These are phyloP conservation scores for Acomys russatus DNA, from an alignment of 2,797 vertebrate species.

Conservation along the genomic window DNA sequence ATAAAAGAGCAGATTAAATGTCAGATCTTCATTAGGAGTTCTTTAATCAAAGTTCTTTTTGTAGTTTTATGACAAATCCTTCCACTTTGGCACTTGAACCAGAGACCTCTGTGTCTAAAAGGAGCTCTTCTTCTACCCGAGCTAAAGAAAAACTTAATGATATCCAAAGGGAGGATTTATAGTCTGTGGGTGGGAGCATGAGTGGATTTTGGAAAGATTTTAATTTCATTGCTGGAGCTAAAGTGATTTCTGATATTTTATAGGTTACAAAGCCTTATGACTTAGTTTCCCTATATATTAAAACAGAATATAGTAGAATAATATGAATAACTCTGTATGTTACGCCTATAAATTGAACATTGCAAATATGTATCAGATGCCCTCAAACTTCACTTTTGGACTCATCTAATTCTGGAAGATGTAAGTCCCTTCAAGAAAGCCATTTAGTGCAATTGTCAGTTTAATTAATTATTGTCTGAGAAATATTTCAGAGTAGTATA, in stretches of 20 bases:
- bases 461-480: constrained; percentile 31
- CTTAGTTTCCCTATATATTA: constrained; percentile 63
- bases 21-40: constrained; percentile 79
- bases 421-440: constrained; percentile 4
- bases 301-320: constrained; percentile 10
- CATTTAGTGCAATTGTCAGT: not conserved
- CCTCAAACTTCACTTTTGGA: not conserved
- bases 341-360: not conserved
- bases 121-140: constrained; percentile 67
- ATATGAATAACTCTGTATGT: not conserved
- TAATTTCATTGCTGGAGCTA: constrained; percentile 38
- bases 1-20: constrained; percentile 83
- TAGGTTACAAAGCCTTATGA: not conserved
- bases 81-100: constrained; percentile 75
- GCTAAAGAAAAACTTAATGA: constrained; percentile 72
- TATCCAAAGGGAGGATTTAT: constrained; percentile 75
- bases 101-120: constrained; percentile 66
- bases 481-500: constrained; percentile 1
- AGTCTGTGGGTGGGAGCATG: constrained; percentile 22
- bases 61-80: constrained; percentile 79
- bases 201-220: constrained; percentile 65
- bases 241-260: constrained; percentile 56
- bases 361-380: not conserved
- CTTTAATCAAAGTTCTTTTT: constrained; percentile 77
- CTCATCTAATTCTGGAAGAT: constrained; percentile 33